These are phyloP conservation scores for Helicolenus hilgendorfi DNA, from an alignment of 2,797 vertebrate species.

Conservation along the genomic window DNA sequence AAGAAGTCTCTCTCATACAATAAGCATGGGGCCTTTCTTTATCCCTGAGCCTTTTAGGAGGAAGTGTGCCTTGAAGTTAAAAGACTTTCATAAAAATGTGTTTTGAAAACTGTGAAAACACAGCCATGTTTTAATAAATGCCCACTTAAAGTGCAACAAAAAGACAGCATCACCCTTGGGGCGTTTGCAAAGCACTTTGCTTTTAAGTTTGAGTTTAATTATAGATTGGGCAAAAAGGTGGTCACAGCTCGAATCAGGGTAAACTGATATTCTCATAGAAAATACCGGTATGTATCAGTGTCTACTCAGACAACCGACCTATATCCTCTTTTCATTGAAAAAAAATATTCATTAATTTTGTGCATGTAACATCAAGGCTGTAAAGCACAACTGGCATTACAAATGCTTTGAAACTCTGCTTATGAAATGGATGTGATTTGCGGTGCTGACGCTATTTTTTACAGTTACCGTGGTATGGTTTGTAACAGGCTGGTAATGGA, in stretches of 20 bases:
- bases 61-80: slow-evolving; percentile 66
- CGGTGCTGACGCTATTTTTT: background rate
- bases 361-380: background rate
- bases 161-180: slow-evolving; percentile 73
- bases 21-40: slow-evolving; percentile 62
- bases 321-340: background rate
- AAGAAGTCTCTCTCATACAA: slow-evolving; percentile 67
- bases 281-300: background rate
- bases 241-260: slow-evolving; percentile 48
- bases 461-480: background rate
- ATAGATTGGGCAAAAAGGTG: slow-evolving; percentile 72
- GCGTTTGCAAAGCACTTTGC: slow-evolving; percentile 74
- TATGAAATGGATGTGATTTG: background rate
- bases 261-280: slow-evolving; percentile 28
- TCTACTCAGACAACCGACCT: background rate
- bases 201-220: slow-evolving; percentile 83
- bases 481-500: background rate
- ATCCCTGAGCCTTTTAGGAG: slow-evolving; percentile 57
- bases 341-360: background rate
- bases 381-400: background rate
- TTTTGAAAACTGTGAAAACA: slow-evolving; percentile 75
- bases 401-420: background rate
- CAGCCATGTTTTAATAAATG: slow-evolving; percentile 75
- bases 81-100: slow-evolving; percentile 69
- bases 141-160: slow-evolving; percentile 74